Percentiles rank a stretch among this genome's conserved stretches.
phyloP scores from a whole-genome alignment of 2,113 vertebrate species.

The Neopipo cinnamomea region DNA sequence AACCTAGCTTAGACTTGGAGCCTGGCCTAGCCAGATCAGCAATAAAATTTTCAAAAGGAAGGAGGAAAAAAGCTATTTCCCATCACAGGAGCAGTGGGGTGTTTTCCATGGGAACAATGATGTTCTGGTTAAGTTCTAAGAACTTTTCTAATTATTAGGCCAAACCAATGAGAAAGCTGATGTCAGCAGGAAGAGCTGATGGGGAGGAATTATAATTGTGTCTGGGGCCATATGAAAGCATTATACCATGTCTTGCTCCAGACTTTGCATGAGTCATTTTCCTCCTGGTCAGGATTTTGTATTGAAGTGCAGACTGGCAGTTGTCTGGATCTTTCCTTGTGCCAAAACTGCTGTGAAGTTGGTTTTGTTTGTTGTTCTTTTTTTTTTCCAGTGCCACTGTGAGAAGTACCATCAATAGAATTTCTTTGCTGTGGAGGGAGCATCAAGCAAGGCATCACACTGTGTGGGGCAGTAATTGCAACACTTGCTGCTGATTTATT shows the following conservation, averaged over 20 bases:
- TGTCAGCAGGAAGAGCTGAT: slow-evolving; percentile 62
- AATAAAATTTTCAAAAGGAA: slow-evolving; percentile 65
- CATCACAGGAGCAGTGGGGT: slow-evolving; percentile 62
- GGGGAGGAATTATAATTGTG: slow-evolving; percentile 65
- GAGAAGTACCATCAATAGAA: slow-evolving; percentile 45
- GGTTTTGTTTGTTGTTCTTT: slow-evolving; percentile 31
- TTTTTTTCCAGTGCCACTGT: slow-evolving; percentile 35
- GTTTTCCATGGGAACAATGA: slow-evolving; percentile 67
- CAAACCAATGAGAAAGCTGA: slow-evolving; percentile 63
- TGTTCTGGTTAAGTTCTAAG: slow-evolving; percentile 68
- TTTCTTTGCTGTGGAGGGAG: slow-evolving; percentile 32
- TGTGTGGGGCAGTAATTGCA: slow-evolving; percentile 38
- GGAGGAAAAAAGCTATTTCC: slow-evolving; percentile 60
- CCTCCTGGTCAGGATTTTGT: slow-evolving; percentile 58
- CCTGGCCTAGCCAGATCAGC: slow-evolving; percentile 62
- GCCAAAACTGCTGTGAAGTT: slow-evolving; percentile 57
- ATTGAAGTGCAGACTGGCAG: slow-evolving; percentile 60
- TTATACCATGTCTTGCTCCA: slow-evolving; percentile 61
- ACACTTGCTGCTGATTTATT: slow-evolving; percentile 49
- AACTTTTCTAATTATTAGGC: slow-evolving; percentile 67
- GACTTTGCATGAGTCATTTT: slow-evolving; percentile 63
- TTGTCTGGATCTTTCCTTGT: slow-evolving; percentile 36
- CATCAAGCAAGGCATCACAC: slow-evolving; percentile 28
- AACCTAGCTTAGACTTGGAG: slow-evolving; percentile 57
- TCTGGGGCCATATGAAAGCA: slow-evolving; percentile 64